A percentile compares a stretch with the other conserved stretches of the same genome.
phyloP scores from a whole-genome alignment of 2,113 vertebrate genomes.

The Saimiri boliviensis region DNA sequence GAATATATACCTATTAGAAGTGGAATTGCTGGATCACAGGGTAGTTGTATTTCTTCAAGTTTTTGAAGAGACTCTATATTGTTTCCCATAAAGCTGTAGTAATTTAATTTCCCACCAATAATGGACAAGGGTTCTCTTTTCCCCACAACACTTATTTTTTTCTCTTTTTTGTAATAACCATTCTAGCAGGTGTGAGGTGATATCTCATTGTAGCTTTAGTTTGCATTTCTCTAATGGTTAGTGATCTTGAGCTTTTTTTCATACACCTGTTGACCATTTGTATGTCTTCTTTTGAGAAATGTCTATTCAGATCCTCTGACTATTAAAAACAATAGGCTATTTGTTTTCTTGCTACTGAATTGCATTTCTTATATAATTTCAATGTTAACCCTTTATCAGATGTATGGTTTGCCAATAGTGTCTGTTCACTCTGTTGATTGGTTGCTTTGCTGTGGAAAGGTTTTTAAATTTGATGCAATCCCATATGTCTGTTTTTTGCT shows the following conservation, averaged over 20 bases:
- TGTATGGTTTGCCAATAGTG: neutral
- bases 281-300: neutral
- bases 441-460: neutral
- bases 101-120: neutral
- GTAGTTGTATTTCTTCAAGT: neutral
- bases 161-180: neutral
- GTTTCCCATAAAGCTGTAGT: neutral
- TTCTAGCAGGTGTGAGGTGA: neutral
- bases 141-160: neutral
- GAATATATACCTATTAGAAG: neutral
- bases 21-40: neutral
- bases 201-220: neutral
- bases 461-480: neutral
- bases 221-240: neutral
- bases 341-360: neutral
- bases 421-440: neutral
- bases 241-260: neutral
- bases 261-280: neutral
- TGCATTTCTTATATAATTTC: neutral
- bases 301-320: neutral
- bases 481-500: neutral
- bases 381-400: neutral
- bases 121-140: neutral
- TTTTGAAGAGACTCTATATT: neutral
- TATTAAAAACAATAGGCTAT: neutral